Evolutionary conservation across 2,113 vertebrate species (phyloP), one percentile per base, ranked within the genome.

Genomic region (Camelus dromedarius): DNA sequence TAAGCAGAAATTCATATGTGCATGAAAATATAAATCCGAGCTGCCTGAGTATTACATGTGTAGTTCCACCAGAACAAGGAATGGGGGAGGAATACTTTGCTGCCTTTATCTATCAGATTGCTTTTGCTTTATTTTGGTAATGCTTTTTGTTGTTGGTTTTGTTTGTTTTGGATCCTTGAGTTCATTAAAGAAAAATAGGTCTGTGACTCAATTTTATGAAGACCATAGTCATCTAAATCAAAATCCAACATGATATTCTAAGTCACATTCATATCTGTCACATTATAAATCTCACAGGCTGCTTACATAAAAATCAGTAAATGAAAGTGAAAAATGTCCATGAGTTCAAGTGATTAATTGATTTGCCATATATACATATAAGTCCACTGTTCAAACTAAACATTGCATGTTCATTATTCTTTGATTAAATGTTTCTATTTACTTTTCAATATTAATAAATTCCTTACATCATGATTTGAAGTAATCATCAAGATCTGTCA

Each of bases 261-360:
- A 89, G 8, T 11, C 15, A 48, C 7, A 89, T 64, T 83, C 13
- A 42, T 69, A 73, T 58, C 20, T 62, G 3, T 42, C 38, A 79
- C 92, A 69, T 50, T 93, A 79, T 56, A 95, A 93, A 90, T 56
- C 20, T 91, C 19, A 38, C 52, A 50, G 56, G 77, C 6, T 91
- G 7, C 1, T 13, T 72, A 35, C 10, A 58, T 9, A 56, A 13
- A 85, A 76, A 83, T 83, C 12, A 75, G 14, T 73, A 86, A 96
- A 67, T 82, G 26, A 73, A 85, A 38, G 5, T 82, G 8, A 76
- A 87, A 90, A 79, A 67, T 69, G 26, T 88, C 38, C 80, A 3
- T 46, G n/a, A 50, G 24, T 28, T 14, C 1, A 73, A 95, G 48
- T 84, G 24, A 50, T 28, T 89, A 38, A n/a, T 73, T 13, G 42